phyloP scores from a whole-genome alignment of 1,140 invertebrate genomes.

The Pogonomyrmex californicus region DNA sequence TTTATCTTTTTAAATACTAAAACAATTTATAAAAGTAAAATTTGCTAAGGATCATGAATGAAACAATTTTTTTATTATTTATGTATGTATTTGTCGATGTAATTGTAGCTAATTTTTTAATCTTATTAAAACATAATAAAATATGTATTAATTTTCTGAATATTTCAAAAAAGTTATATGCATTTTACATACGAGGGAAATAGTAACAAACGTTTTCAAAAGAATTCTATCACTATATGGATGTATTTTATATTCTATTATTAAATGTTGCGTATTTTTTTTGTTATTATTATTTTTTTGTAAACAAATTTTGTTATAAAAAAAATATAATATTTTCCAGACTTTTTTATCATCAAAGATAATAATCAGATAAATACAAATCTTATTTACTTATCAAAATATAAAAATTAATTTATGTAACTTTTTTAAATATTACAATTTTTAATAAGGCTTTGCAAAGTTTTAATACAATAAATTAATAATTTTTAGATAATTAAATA shows the following conservation, averaged over 20 bases:
- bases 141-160: background rate
- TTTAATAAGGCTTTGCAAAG: background rate
- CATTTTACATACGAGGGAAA: background rate
- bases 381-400: background rate
- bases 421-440: background rate
- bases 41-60: background rate
- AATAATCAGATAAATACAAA: background rate
- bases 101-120: background rate
- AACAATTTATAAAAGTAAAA: background rate
- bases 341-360: background rate
- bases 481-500: background rate
- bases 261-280: background rate
- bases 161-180: background rate
- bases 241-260: background rate
- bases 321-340: background rate
- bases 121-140: background rate
- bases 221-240: background rate
- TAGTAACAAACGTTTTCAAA: background rate
- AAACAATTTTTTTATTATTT: background rate
- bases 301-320: background rate
- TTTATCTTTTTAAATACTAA: background rate
- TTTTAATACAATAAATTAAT: background rate
- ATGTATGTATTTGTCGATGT: background rate
- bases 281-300: background rate
- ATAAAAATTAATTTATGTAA: background rate